Conservation (phyloP, 1,140 invertebrate species). For the Cherax destructor region DNA sequence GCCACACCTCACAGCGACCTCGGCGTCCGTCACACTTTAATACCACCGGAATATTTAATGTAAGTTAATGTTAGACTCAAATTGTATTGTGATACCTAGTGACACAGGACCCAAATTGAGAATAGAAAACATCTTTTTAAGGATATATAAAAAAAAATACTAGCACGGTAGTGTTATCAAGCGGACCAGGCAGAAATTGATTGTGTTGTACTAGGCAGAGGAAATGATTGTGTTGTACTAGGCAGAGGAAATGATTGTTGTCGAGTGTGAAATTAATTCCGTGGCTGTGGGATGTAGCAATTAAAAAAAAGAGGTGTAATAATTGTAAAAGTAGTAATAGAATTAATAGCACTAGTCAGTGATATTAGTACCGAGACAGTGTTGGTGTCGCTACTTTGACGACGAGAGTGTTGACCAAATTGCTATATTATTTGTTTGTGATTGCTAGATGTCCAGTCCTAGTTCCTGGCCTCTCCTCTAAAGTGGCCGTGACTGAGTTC, state of each 20-base stretch:
- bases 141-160: neutral
- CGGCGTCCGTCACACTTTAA: neutral
- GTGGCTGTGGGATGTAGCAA: too few species aligned
- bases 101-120: slow-evolving; percentile 8
- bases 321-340: too few species aligned
- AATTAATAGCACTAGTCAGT: too few species aligned
- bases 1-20: neutral
- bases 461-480: too few species aligned
- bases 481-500: too few species aligned
- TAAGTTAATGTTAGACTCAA: neutral
- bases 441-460: too few species aligned
- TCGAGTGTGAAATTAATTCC: too few species aligned
- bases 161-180: neutral
- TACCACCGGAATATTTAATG: slow-evolving; percentile 26
- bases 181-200: neutral
- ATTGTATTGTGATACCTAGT: neutral
- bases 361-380: too few species aligned
- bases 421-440: too few species aligned
- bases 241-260: neutral
- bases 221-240: neutral
- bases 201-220: neutral
- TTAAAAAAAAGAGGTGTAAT: too few species aligned
- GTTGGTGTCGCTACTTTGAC: too few species aligned
- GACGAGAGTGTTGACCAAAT: too few species aligned
- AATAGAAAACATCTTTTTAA: slow-evolving; percentile 21